phyloP scores from a whole-genome alignment of 2,888 invertebrate genomes.

The Limnephilus lunatus region DNA sequence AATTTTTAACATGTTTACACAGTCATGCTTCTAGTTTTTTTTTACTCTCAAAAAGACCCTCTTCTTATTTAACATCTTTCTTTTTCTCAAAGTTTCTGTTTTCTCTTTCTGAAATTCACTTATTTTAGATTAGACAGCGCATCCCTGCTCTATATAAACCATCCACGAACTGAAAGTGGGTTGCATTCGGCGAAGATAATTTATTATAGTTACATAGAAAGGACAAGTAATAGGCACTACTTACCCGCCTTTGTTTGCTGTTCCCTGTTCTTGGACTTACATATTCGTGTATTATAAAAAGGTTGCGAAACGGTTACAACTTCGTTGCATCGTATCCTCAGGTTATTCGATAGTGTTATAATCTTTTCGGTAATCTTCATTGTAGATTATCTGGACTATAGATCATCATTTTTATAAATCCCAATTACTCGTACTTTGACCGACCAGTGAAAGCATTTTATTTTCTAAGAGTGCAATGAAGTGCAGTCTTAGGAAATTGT shows the following conservation, averaged over 20 bases:
- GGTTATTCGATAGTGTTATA: neutral
- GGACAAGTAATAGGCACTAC: neutral
- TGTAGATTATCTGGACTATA: neutral
- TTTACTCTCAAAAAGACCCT: too few species aligned
- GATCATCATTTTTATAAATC: neutral
- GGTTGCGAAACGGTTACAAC: neutral
- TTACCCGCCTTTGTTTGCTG: neutral
- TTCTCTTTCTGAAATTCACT: too few species aligned
- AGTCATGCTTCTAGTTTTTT: too few species aligned
- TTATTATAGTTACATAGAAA: neutral
- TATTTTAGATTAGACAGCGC: too few species aligned
- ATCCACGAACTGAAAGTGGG: conserved; percentile 2
- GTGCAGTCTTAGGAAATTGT: too few species aligned
- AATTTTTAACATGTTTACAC: too few species aligned
- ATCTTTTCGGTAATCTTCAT: neutral
- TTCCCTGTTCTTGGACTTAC: neutral
- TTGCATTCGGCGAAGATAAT: neutral
- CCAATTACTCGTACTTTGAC: too few species aligned
- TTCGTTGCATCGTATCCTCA: neutral
- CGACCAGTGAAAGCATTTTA: neutral
- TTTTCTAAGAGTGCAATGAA: neutral
- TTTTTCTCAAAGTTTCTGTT: too few species aligned
- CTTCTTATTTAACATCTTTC: too few species aligned
- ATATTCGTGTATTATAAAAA: neutral
- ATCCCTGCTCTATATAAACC: neutral